Percentiles rank a stretch among this genome's conserved stretches.
These are phyloP conservation scores for Oscheius onirici DNA, from an alignment of 2,888 invertebrate genomes.

Conservation along the genomic window DNA sequence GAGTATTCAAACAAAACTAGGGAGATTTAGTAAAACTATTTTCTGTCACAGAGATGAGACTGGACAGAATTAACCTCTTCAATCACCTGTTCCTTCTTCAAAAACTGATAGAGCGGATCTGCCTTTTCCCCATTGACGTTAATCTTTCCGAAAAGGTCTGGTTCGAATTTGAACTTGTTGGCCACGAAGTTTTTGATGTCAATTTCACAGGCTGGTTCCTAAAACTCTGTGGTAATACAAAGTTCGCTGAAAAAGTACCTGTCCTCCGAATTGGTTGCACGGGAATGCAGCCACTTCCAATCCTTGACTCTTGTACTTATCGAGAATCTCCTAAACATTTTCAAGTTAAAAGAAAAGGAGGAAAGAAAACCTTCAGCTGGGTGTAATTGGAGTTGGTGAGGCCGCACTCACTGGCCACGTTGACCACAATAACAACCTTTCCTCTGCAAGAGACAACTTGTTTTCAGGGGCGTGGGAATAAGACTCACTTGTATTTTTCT, in stretches of 20 bases:
- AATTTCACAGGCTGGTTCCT: slow-evolving; percentile 80
- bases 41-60: neutral
- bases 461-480: neutral
- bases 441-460: slow-evolving; percentile 75
- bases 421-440: slow-evolving; percentile 82
- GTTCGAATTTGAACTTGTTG: slow-evolving; percentile 68
- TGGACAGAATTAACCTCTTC: neutral
- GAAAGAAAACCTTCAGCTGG: slow-evolving; percentile 77
- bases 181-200: slow-evolving; percentile 79
- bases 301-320: slow-evolving; percentile 81
- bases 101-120: slow-evolving; percentile 79
- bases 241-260: slow-evolving; percentile 67
- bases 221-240: slow-evolving; percentile 32
- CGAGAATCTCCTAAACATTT: slow-evolving; percentile 75
- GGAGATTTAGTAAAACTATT: neutral
- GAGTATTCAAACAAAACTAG: neutral
- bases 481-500: slow-evolving; percentile 79
- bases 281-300: slow-evolving; percentile 83
- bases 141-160: slow-evolving; percentile 77
- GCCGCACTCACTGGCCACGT: slow-evolving; percentile 87
- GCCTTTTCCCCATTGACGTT: slow-evolving; percentile 81
- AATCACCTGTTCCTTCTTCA: slow-evolving; percentile 77
- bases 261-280: slow-evolving; percentile 82
- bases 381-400: slow-evolving; percentile 83
- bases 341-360: neutral